A percentile compares a stretch with the other conserved stretches of the same genome.
phyloP scores from a whole-genome alignment of 2,888 invertebrate genomes.

The Tineola bisselliella region DNA sequence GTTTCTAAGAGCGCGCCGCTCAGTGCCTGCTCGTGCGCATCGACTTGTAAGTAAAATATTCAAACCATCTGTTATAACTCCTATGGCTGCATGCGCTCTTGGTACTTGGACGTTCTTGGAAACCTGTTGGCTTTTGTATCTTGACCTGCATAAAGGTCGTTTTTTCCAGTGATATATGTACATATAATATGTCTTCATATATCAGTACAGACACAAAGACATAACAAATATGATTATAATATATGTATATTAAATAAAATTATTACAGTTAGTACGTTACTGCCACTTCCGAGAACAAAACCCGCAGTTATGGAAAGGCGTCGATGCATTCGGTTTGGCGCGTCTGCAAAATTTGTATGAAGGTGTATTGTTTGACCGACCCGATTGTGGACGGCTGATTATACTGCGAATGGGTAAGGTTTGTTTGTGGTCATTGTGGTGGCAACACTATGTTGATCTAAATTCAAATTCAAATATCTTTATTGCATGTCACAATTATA shows the following conservation, averaged over 20 bases:
- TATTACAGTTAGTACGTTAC: conserved; percentile 76
- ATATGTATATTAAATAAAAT: too few species aligned
- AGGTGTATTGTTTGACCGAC: conserved; percentile 66
- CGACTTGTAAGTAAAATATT: conserved; percentile 65
- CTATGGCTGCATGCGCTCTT: not conserved
- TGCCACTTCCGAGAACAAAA: conserved; percentile 77
- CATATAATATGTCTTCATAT: too few species aligned
- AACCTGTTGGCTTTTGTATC: not conserved
- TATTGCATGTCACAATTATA: too few species aligned
- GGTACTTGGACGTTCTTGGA: not conserved
- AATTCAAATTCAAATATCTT: too few species aligned
- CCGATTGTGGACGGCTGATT: conserved; percentile 71
- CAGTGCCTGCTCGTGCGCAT: conserved; percentile 75
- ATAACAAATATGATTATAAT: too few species aligned
- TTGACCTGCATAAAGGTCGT: not conserved
- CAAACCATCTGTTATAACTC: not conserved
- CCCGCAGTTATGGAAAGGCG: conserved; percentile 72
- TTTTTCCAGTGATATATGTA: too few species aligned
- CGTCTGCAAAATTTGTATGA: conserved; percentile 72
- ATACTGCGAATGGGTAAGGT: conserved; percentile 73
- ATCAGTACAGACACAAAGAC: too few species aligned
- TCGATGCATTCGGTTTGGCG: conserved; percentile 71
- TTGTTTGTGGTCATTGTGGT: too few species aligned
- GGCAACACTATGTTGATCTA: too few species aligned
- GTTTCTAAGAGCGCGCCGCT: conserved; percentile 77